Conservation (phyloP, 2,113 vertebrate species). For the Micronycteris hirsuta region DNA sequence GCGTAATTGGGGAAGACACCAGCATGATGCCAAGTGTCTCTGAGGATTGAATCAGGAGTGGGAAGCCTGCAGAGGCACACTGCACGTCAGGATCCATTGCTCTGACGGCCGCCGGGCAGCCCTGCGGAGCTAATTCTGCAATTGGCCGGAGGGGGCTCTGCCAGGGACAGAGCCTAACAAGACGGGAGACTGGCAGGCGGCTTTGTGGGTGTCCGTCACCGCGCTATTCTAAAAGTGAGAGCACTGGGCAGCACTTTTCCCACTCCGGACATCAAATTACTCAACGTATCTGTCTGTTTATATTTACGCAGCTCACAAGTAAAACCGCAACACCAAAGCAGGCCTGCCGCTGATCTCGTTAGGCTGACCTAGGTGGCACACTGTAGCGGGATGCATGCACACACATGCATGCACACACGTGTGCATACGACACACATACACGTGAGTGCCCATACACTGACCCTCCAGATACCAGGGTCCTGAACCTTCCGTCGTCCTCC, state of each 20-base stretch:
- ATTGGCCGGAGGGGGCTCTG: background rate
- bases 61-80: background rate
- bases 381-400: background rate
- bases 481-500: background rate
- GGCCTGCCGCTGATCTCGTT: background rate
- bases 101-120: background rate
- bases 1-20: no score
- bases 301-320: background rate
- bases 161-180: no score
- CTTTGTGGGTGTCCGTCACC: rapidly evolving
- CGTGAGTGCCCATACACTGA: background rate
- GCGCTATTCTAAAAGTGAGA: rapidly evolving
- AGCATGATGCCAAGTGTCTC: rapidly evolving
- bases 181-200: no score
- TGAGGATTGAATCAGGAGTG: background rate
- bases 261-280: rapidly evolving
- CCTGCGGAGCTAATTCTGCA: rapidly evolving
- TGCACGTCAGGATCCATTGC: rapidly evolving
- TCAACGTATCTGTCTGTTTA: background rate
- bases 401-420: background rate
- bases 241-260: background rate
- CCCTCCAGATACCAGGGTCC: background rate
- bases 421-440: background rate
- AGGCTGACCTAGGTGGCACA: background rate
- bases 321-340: background rate